These are phyloP conservation scores for Linnaemya tessellans DNA, from an alignment of 2,888 invertebrate genomes.

Conservation along the genomic window DNA sequence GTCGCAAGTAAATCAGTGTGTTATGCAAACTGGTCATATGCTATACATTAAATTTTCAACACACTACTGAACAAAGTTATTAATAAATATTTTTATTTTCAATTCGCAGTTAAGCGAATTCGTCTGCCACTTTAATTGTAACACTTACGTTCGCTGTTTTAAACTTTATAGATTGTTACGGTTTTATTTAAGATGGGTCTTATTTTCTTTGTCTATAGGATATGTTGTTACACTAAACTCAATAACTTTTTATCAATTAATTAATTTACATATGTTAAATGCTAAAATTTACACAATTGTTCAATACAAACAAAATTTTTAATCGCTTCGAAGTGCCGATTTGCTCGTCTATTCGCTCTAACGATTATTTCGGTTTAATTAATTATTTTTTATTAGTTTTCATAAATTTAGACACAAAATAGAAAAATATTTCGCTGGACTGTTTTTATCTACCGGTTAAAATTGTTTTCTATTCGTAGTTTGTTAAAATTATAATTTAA, in stretches of 20 bases:
- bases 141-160: conserved; percentile 3
- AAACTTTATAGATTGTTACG: conserved; percentile 59
- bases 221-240: conserved; percentile 61
- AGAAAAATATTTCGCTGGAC: conserved; percentile 58
- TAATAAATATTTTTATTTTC: no score
- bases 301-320: conserved; percentile 2
- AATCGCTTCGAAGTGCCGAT: not conserved
- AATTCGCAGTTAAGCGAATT: not conserved
- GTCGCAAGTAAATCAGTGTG: no score
- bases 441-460: conserved; percentile 13
- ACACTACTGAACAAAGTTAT: no score
- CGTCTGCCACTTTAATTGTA: conserved; percentile 33
- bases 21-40: no score
- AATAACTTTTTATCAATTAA: conserved; percentile 19
- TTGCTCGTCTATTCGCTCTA: not conserved
- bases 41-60: no score
- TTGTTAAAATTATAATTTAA: conserved; percentile 58
- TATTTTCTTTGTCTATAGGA: conserved; percentile 43
- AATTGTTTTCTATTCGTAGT: conserved; percentile 32
- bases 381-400: conserved; percentile 11
- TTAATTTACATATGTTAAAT: conserved; percentile 38
- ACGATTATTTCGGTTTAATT: not conserved
- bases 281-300: conserved; percentile 44
- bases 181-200: conserved; percentile 46
- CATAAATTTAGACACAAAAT: conserved; percentile 56